Evolutionary conservation across 2,113 vertebrate species (phyloP), one percentile per base, ranked within the genome.

Genomic region (Engystomops pustulosus): DNA sequence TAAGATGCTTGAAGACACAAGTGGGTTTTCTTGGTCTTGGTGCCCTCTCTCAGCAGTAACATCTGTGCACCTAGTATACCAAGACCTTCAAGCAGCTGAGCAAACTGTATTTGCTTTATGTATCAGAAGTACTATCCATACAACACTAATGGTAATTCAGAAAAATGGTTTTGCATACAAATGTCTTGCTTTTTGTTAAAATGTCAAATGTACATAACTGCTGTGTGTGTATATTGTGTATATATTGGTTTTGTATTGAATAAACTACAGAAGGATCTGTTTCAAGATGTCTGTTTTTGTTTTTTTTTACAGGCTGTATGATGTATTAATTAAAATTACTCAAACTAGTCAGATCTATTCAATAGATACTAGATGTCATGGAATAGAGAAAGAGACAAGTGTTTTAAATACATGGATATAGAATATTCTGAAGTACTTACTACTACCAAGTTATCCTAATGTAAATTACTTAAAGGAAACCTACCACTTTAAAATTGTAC

Each of bases 221-320:
- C 32, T 69, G 18, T 69, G 20, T 72, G 41, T 72, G 68, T 70
- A 70, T 23, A 72, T 72, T 20, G 25, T 58, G 34, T 41, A 60
- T 41, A 60, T 78, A 58, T 60, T 41, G 10, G 2, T 41, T 78
- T 78, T 60, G 30, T 76, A 76, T 34, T 74, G 49, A 77, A 78
- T 77, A 78, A 78, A 78, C 4, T 17, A 3, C 36, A 44, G 3
- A 6, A n/a, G 34, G n/a, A 76, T 53, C 32, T 58, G 49, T 78
- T 60, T 60, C 20, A 41, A 25, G 8, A n/a, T n/a, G n/a, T n/a
- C n/a, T n/a, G n/a, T n/a, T n/a, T n/a, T n/a, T n/a, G n/a, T n/a
- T n/a, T n/a, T n/a, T n/a, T n/a, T n/a, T n/a, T 23, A 15, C 4
- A 6, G 10, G 10, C 38, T 41, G 38, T 41, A 41, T 41, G 5